Percentiles rank a stretch among this genome's conserved stretches.
These are phyloP conservation scores for Furcula furcula DNA, from an alignment of 2,888 invertebrate genomes.

Conservation along the genomic window DNA sequence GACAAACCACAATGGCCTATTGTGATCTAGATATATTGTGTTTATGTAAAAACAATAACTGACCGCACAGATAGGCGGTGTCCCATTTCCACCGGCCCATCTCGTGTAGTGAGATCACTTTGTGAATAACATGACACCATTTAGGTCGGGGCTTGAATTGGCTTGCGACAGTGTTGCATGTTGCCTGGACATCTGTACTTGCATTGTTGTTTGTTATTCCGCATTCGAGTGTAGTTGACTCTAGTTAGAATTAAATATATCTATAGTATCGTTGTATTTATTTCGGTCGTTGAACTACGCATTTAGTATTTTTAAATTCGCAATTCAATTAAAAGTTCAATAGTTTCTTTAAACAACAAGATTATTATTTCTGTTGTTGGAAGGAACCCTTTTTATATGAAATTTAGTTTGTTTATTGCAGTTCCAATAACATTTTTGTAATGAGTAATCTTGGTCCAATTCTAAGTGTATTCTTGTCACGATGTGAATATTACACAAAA, in stretches of 20 bases:
- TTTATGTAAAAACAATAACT: constrained; percentile 45
- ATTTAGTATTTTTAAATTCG: too few species aligned
- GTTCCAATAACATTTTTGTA: too few species aligned
- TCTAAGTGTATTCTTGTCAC: background rate
- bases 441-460: too few species aligned
- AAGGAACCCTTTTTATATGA: too few species aligned
- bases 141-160: constrained; percentile 14
- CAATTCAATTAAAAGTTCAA: too few species aligned
- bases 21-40: constrained; percentile 18
- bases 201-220: background rate
- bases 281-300: too few species aligned
- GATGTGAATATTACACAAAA: background rate
- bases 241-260: too few species aligned
- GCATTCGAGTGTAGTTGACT: too few species aligned
- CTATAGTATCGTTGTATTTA: too few species aligned
- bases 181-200: background rate
- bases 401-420: too few species aligned
- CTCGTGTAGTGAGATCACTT: constrained; percentile 24
- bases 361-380: too few species aligned
- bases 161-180: constrained; percentile 6
- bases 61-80: constrained; percentile 38
- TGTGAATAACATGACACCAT: constrained; percentile 20
- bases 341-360: too few species aligned
- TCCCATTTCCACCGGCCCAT: constrained; percentile 29
- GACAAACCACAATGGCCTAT: constrained; percentile 34